Evolutionary conservation across 2,797 vertebrate species (phyloP), one percentile per base, ranked within the genome.

Genomic region (Clarias laeviceps): DNA sequence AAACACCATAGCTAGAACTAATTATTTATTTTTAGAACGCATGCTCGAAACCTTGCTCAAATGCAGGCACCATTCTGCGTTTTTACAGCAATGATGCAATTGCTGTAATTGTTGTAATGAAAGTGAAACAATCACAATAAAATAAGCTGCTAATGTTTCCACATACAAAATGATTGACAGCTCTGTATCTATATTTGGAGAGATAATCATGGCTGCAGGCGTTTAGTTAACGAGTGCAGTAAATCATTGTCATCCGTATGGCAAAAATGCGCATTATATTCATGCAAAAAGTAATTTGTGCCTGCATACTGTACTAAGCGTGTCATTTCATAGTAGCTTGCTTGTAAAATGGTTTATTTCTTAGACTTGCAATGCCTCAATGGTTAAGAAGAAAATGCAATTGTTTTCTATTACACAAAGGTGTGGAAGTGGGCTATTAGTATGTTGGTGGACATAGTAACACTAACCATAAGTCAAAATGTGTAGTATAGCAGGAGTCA

Each of bases 71-170:
- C 8, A 2, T 34, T 77, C 54, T 57, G 73, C 22, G 37, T 50
- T n/a, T 62, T 79, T 7, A n/a, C 76, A 17, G 29, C 54, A 34
- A 59, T 32, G 54, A 77, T 32, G 12, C 45, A 80, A 65, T 17
- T 62, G 2, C 37, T 40, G 24, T 45, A 45, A 80, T 66, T 65
- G 15, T 29, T 66, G 15, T 54, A 54, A 66, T 32, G 18, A 80
- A 80, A 80, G 78, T 29, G 34, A 50, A 65, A 54, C 62, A 14
- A 22, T 80, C 54, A 66, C 78, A 80, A 64, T 29, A 65, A 80
- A 27, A 65, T 15, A 8, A 45, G 56, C 14, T 65, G 37, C 22
- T 27, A 64, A 80, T 80, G 5, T 80, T 66, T 80, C n/a, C 15
- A 12, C 37, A n/a, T 27, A 17, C 20, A 50, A 54, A 24, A 65